Base-by-base conservation (phyloP, 2,113 vertebrate species). In the Mellivora capensis region DNA sequence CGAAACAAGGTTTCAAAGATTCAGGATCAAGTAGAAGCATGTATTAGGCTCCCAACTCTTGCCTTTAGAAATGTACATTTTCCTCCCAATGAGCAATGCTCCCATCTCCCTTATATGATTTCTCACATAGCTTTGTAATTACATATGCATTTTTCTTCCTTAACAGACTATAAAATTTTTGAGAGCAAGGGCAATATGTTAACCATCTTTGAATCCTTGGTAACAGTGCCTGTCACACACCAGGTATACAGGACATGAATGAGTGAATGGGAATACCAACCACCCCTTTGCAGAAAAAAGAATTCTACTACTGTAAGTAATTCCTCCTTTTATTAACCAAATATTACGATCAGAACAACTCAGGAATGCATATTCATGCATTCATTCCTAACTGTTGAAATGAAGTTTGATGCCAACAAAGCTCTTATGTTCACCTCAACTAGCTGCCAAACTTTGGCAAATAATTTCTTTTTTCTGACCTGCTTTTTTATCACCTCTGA, bases 291-390 rank as follows among this genome's bases (percentile, higher is more conserved):
- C 87, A 94, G 81, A 82, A 47, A 95, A 94, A 92, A 80, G 34
- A 93, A 91, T 94, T 72, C 81, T 81, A 79, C 74, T 37, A 57
- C 34, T 87, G 57, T 92, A 90, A 94, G 69, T 77, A 94, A 94
- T 82, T 81, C 69, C 47, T 20, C 52, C 59, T 88, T 95, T 87
- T 44, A 62, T 34, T 88, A 39, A 91, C 29, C 54, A 80, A 87
- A 87, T 54, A 10, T 85, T 94, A 37, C 42, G 4, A 87, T 86
- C 59, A 87, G 18, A 84, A 88, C 47, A 87, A 85, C n/a, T 57
- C n/a, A 72, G 34, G 13, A 83, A 76, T 67, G 42, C 34, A 69
- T 25, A 91, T 84, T 88, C 29, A 47, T 14, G n/a, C n/a, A n/a
- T n/a, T n/a, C n/a, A n/a, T n/a, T n/a, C 17, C 52, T 87, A 67